A percentile compares a stretch with the other conserved stretches of the same genome.
These are phyloP conservation scores for Dolichoris vasculosae DNA, from an alignment of 1,140 invertebrate genomes.

Conservation along the genomic window DNA sequence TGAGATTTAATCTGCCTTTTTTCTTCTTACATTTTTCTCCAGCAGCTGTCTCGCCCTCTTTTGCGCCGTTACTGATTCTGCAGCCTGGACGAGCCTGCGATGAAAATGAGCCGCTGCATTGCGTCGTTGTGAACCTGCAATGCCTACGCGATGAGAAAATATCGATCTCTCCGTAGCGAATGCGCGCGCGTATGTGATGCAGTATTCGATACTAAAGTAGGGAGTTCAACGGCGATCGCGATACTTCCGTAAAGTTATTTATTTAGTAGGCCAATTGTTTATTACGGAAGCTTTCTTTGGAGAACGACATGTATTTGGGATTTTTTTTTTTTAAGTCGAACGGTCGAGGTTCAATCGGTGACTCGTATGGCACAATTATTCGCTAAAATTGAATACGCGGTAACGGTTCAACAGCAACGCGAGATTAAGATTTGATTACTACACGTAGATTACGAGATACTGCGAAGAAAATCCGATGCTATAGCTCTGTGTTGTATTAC, in stretches of 20 bases:
- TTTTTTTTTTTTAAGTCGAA: neutral
- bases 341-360: no score
- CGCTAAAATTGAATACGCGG: no score
- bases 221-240: neutral
- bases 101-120: constrained; percentile 22
- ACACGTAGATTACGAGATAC: no score
- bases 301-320: neutral
- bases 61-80: neutral
- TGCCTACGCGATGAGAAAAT: constrained; percentile 34
- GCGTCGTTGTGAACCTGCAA: constrained; percentile 12
- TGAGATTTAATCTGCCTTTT: constrained; percentile 32
- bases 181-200: neutral
- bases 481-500: no score
- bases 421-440: no score
- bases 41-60: neutral
- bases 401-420: no score
- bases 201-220: neutral
- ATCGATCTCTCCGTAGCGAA: constrained; percentile 21
- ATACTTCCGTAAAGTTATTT: neutral
- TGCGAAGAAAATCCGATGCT: no score
- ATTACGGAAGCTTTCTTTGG: neutral
- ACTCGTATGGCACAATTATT: no score
- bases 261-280: neutral
- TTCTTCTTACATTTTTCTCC: neutral
- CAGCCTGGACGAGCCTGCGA: neutral